phyloP scores from a whole-genome alignment of 2,113 vertebrate species.

The Pluvialis apricaria region DNA sequence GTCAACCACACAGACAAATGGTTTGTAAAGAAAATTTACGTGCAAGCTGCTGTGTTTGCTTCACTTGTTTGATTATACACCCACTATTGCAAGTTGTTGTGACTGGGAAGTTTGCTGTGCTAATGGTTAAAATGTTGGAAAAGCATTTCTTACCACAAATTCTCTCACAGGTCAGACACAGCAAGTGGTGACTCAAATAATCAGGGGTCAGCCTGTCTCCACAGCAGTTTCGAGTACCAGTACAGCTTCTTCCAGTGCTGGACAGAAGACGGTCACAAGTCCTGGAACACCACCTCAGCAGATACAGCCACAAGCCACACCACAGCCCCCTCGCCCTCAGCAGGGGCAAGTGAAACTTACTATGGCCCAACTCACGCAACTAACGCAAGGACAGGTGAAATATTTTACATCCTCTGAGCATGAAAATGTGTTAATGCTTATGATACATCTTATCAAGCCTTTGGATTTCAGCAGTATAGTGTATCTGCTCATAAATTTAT shows the following conservation, averaged over 20 bases:
- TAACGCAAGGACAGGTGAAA: constrained; percentile 94
- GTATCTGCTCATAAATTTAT: not conserved
- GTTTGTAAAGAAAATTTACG: not conserved
- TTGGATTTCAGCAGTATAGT: not conserved
- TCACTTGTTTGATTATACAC: not conserved
- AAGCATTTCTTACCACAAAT: not conserved
- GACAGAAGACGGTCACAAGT: constrained; percentile 72
- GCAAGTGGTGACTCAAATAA: constrained; percentile 83
- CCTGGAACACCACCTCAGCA: constrained; percentile 61
- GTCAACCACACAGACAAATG: not conserved
- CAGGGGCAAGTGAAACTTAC: constrained; percentile 98
- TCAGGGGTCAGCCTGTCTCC: constrained; percentile 81
- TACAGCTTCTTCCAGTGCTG: constrained; percentile 65
- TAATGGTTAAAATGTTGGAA: not conserved
- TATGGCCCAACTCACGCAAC: constrained; percentile 94
- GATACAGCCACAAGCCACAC: constrained; percentile 58
- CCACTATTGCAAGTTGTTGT: not conserved
- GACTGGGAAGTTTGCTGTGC: not conserved
- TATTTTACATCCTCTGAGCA: not conserved
- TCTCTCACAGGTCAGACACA: constrained; percentile 80
- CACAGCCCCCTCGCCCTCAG: constrained; percentile 80
- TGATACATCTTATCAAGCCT: rapidly evolving
- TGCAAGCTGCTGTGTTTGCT: not conserved
- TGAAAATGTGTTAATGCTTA: not conserved
- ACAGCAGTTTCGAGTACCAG: constrained; percentile 75